Evolutionary conservation across 2,888 invertebrate genomes (phyloP).

Genomic region (Lysandra coridon): DNA sequence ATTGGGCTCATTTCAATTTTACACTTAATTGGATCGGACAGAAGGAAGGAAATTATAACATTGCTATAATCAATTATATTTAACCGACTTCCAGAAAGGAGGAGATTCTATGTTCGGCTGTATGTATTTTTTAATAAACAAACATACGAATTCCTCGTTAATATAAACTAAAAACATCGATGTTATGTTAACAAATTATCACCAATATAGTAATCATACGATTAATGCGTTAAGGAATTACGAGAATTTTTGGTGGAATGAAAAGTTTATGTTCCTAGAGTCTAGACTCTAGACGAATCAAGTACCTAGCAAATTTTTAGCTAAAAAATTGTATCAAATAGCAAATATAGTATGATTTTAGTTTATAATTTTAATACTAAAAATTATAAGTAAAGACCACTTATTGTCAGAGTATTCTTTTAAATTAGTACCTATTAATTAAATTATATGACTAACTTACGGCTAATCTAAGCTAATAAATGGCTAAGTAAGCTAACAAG

Average conservation of each 20-base stretch:
- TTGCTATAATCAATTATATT: neutral
- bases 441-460: neutral
- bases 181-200: neutral
- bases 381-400: too few relatives aligned
- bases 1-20: neutral
- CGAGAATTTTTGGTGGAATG: too few relatives aligned
- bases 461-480: neutral
- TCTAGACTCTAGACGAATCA: too few relatives aligned
- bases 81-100: neutral
- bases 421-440: too few relatives aligned
- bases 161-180: neutral
- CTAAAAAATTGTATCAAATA: too few relatives aligned
- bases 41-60: conserved; percentile 7
- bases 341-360: too few relatives aligned
- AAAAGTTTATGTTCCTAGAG: too few relatives aligned
- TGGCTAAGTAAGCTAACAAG: neutral
- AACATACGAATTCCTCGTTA: neutral
- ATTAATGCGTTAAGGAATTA: too few relatives aligned
- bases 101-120: neutral
- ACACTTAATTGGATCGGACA: neutral
- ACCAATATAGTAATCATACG: too few relatives aligned
- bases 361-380: too few relatives aligned
- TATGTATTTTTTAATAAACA: neutral
- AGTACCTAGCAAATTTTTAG: too few relatives aligned
- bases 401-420: too few relatives aligned